Evolutionary conservation across 2,888 invertebrate species (phyloP).

Genomic region (Oscheius sp.): DNA sequence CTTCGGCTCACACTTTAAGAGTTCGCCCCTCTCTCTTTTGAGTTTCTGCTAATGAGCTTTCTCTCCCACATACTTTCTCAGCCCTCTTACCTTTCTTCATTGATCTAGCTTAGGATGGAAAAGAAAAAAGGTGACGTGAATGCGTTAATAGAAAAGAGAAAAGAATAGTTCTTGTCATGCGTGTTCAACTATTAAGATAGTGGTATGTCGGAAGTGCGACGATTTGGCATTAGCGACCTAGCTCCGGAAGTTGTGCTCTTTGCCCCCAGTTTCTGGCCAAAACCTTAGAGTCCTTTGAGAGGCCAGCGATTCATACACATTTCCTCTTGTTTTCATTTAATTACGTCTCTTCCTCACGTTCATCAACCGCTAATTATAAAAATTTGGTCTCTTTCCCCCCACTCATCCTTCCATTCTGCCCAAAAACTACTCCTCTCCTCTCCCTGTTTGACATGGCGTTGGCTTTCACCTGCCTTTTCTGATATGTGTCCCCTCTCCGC

Average conservation of each 20-base stretch:
- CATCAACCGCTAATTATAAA: neutral
- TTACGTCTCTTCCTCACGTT: neutral
- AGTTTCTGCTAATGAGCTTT: neutral
- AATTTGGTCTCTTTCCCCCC: neutral
- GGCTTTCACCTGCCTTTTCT: slow-evolving; percentile 26
- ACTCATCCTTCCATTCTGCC: neutral
- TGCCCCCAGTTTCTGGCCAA: slow-evolving; percentile 26
- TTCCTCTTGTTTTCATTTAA: neutral
- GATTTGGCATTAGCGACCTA: slow-evolving; percentile 25
- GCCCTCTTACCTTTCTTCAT: neutral
- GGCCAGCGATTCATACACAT: neutral
- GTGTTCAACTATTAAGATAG: slow-evolving; percentile 27
- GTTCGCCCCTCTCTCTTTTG: neutral
- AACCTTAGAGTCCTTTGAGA: neutral
- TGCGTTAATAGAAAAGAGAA: neutral
- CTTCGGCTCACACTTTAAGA: slow-evolving; percentile 6
- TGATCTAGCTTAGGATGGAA: neutral
- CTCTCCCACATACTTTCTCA: neutral
- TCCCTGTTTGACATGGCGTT: slow-evolving; percentile 19
- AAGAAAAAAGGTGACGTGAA: neutral
- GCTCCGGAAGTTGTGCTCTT: slow-evolving; percentile 27
- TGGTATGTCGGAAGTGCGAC: slow-evolving; percentile 31
- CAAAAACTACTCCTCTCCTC: neutral
- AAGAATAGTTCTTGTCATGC: slow-evolving; percentile 15
- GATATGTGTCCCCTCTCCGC: slow-evolving; percentile 1